A percentile compares a stretch with the other conserved stretches of the same genome.
Conservation (phyloP, 2,797 vertebrate genomes). For the Sebastiscus tertius region DNA sequence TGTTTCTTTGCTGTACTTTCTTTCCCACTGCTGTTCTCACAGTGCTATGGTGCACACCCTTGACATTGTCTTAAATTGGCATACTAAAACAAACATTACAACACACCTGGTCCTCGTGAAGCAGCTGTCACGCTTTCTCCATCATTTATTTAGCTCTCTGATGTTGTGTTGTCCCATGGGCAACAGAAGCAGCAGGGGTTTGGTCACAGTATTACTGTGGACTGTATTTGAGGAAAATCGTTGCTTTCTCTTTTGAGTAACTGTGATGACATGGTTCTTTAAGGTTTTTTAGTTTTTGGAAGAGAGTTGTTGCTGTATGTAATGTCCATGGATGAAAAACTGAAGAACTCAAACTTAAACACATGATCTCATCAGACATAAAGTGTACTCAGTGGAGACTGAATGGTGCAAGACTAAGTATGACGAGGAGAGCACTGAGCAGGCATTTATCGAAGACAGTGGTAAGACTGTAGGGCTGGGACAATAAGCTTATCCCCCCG, state of each 20-base stretch:
- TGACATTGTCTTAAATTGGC: not conserved
- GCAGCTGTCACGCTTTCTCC: conserved; percentile 12
- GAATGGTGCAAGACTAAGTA: conserved; percentile 21
- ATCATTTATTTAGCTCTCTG: conserved; percentile 21
- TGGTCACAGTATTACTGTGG: conserved; percentile 3
- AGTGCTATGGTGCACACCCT: not conserved
- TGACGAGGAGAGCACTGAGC: not conserved
- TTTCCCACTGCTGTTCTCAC: conserved; percentile 14
- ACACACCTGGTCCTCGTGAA: conserved; percentile 42
- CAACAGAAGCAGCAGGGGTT: not conserved
- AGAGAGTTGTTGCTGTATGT: not conserved
- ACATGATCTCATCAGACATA: conserved; percentile 43
- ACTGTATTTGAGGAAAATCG: not conserved
- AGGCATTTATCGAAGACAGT: not conserved
- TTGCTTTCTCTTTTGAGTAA: not conserved
- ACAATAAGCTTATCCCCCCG: too few relatives aligned
- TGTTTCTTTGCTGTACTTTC: conserved; percentile 28
- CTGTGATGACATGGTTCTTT: conserved; percentile 3
- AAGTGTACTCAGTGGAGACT: conserved; percentile 11
- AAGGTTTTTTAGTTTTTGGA: not conserved
- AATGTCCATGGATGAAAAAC: not conserved
- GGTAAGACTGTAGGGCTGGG: not conserved
- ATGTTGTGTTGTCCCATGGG: conserved; percentile 18
- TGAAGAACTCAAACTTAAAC: not conserved
- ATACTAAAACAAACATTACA: conserved; percentile 2